phyloP scores from a whole-genome alignment of 2,113 vertebrate genomes.

The Gymnorhina tibicen region DNA sequence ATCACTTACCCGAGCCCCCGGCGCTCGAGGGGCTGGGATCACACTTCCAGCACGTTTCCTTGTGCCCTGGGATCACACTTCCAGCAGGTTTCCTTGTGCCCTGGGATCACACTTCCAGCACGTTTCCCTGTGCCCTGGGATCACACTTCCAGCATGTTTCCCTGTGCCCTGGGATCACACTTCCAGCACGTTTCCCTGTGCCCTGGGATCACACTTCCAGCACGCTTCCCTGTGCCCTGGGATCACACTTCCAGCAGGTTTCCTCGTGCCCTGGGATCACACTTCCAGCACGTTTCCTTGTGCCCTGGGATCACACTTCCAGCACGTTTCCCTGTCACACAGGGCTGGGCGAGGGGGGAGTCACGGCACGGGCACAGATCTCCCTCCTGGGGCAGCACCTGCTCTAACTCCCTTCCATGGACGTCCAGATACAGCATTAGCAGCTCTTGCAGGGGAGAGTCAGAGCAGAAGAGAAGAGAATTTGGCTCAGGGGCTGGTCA shows the following conservation, averaged over 20 bases:
- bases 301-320: rapidly evolving
- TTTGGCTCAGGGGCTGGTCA: neutral
- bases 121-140: too few species aligned
- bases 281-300: too few species aligned
- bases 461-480: neutral
- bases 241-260: too few species aligned
- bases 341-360: rapidly evolving
- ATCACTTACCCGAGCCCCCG: rapidly evolving
- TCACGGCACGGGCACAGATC: neutral
- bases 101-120: too few species aligned
- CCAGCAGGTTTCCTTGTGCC: too few species aligned
- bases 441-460: neutral
- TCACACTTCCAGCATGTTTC: rapidly evolving
- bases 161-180: neutral
- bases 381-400: neutral
- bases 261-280: too few species aligned
- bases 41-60: too few species aligned
- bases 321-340: rapidly evolving
- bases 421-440: rapidly evolving
- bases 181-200: too few species aligned
- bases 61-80: too few species aligned
- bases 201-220: rapidly evolving
- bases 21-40: neutral
- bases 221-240: rapidly evolving
- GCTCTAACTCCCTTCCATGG: neutral